Percentiles rank a stretch among this genome's conserved stretches.
Conservation (phyloP, 2,113 vertebrate genomes). For the Perca fluviatilis region DNA sequence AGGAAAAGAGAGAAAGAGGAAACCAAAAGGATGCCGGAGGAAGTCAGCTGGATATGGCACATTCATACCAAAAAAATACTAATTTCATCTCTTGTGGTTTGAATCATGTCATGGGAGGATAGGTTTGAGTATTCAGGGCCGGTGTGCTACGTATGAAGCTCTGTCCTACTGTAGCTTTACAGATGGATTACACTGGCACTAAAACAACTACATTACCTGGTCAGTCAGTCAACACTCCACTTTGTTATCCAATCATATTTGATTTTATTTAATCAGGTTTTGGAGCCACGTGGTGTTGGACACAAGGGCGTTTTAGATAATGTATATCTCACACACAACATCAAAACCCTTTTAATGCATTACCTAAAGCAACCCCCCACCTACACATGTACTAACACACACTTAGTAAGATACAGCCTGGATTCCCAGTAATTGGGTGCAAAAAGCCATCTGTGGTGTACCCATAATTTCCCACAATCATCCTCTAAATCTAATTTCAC, state of each 20-base stretch:
- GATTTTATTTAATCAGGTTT: constrained; percentile 12
- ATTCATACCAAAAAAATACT: background rate
- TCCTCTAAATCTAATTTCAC: background rate
- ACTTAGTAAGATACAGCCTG: background rate
- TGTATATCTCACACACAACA: background rate
- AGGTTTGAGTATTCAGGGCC: background rate
- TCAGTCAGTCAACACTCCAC: constrained; percentile 24
- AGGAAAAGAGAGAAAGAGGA: background rate
- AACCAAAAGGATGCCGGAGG: background rate
- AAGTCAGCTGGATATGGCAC: background rate
- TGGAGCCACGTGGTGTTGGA: background rate
- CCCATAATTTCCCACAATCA: background rate
- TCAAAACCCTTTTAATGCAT: background rate
- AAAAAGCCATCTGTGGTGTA: background rate
- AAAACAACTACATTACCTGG: constrained; percentile 13
- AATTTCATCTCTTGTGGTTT: background rate
- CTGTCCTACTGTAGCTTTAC: constrained; percentile 40
- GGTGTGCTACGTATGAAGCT: background rate
- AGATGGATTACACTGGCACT: constrained; percentile 38
- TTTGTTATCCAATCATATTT: constrained; percentile 22
- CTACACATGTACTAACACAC: background rate
- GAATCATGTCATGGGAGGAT: background rate
- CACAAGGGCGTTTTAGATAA: background rate
- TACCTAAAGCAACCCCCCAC: constrained; percentile 10
- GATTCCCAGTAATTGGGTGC: constrained; percentile 14